phyloP scores from a whole-genome alignment of 2,113 vertebrate species.

The Neogale vison region DNA sequence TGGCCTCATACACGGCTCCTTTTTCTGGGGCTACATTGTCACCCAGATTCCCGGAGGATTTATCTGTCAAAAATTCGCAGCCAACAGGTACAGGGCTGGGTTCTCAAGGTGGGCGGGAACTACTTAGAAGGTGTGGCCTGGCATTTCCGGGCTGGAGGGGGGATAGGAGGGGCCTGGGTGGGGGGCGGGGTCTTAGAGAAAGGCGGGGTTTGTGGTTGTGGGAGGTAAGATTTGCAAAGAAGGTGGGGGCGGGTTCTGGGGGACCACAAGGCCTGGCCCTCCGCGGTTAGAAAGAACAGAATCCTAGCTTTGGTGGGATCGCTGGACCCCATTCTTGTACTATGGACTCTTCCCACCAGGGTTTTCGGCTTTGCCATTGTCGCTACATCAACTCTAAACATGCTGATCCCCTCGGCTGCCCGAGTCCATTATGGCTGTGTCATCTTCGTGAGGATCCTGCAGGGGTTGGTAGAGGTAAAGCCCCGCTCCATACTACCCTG shows the following conservation, averaged over 20 bases:
- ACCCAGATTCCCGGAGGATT: constrained; percentile 96
- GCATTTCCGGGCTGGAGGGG: neutral
- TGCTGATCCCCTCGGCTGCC: constrained; percentile 93
- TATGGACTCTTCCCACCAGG: constrained; percentile 76
- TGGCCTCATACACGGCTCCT: constrained; percentile 95
- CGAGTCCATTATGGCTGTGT: constrained; percentile 92
- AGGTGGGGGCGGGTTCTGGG: neutral
- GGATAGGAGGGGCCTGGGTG: neutral
- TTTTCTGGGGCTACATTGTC: constrained; percentile 98
- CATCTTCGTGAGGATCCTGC: constrained; percentile 92
- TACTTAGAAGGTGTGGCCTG: neutral
- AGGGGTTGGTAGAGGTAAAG: constrained; percentile 94
- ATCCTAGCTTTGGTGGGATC: neutral
- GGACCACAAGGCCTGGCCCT: neutral
- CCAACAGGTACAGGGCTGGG: constrained; percentile 88
- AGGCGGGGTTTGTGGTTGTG: neutral
- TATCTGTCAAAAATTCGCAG: constrained; percentile 95
- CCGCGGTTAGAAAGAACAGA: neutral
- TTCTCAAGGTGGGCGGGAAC: neutral
- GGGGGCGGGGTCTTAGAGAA: neutral
- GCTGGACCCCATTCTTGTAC: neutral
- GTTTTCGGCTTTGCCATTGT: constrained; percentile 96
- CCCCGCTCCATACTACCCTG: neutral
- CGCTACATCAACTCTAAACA: constrained; percentile 92
- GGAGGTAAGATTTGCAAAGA: neutral